Percentiles rank a stretch among this genome's conserved stretches.
Conservation (phyloP, 2,113 vertebrate genomes). For the Geococcyx californianus region DNA sequence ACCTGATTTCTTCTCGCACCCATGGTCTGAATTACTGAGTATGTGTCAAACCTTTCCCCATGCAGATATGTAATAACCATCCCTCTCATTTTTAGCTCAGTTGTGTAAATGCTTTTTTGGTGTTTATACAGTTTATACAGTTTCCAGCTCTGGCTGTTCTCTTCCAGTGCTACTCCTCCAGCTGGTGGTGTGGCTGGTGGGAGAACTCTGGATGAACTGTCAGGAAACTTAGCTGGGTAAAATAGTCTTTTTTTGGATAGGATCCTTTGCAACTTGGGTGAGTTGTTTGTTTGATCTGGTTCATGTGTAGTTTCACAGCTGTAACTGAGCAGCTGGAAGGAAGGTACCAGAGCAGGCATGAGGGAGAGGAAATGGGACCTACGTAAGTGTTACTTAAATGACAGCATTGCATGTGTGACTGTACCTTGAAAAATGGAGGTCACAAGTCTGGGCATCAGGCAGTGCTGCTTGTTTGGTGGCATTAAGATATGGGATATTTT, state of each 20-base stretch:
- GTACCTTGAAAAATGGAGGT: background rate
- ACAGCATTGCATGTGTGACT: background rate
- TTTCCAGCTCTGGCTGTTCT: background rate
- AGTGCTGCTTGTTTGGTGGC: background rate
- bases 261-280: background rate
- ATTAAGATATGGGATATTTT: background rate
- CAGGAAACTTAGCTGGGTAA: background rate
- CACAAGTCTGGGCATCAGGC: background rate
- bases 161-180: background rate
- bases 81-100: background rate
- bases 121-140: accelerated
- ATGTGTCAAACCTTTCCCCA: background rate
- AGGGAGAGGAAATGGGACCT: background rate
- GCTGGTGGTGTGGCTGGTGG: background rate
- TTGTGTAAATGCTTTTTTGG: background rate
- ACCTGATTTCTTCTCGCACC: background rate
- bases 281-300: background rate
- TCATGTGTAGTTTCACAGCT: background rate
- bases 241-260: background rate
- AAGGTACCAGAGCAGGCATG: background rate
- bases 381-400: background rate
- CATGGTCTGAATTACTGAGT: background rate
- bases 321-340: background rate
- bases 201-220: background rate
- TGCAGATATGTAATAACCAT: background rate